Evolutionary conservation across 2,888 invertebrate species (phyloP).

Genomic region (Eremobia ochroleuca): DNA sequence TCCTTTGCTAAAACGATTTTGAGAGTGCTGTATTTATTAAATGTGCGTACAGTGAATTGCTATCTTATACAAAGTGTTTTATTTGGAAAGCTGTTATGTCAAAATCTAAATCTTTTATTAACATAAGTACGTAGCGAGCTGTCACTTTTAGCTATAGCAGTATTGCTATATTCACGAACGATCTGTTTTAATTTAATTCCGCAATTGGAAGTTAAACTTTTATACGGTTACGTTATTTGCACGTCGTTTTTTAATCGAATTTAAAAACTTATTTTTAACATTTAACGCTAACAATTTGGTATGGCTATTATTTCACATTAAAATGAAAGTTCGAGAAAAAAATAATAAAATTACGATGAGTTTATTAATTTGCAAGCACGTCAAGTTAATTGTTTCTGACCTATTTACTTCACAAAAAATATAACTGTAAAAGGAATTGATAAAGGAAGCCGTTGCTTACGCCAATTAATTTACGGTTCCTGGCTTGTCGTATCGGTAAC

Average conservation of each 20-base stretch:
- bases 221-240: background rate
- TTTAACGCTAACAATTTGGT: background rate
- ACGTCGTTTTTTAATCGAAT: background rate
- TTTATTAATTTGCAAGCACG: background rate
- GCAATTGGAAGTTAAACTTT: background rate
- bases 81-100: background rate
- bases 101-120: too few relatives aligned
- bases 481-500: background rate
- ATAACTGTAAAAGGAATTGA: background rate
- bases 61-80: background rate
- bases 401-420: background rate
- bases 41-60: background rate
- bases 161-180: background rate
- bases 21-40: background rate
- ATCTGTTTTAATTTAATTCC: slow-evolving; percentile 18
- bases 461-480: background rate
- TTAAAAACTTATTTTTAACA: background rate
- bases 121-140: background rate
- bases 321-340: background rate
- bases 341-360: background rate
- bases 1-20: background rate
- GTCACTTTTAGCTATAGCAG: background rate
- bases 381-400: background rate
- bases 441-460: background rate
- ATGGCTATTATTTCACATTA: background rate